Conservation (phyloP, 2,797 vertebrate genomes). For the Linurgus olivaceus region DNA sequence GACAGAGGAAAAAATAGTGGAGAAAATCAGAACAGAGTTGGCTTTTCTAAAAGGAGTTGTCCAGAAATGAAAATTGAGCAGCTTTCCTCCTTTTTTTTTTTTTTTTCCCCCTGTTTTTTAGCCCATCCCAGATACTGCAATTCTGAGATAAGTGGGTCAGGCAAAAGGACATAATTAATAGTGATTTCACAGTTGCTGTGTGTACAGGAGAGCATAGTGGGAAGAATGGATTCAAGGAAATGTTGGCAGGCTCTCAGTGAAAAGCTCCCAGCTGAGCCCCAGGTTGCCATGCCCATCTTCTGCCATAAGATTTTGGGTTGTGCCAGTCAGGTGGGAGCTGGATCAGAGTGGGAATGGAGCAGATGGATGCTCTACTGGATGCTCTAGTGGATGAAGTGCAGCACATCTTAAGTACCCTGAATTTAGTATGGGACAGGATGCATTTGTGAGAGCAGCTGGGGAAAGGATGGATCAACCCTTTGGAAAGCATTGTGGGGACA, state of each 20-base stretch:
- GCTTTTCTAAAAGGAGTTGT: slow-evolving; percentile 17
- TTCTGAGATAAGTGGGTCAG: slow-evolving; percentile 4
- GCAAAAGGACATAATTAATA: not conserved
- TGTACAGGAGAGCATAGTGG: not conserved
- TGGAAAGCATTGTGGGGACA: not conserved
- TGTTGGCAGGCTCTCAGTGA: not conserved
- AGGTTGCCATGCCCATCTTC: not conserved
- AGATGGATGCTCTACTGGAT: slow-evolving; percentile 3
- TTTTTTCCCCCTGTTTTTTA: not conserved
- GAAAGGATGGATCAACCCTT: not conserved
- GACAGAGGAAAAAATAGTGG: slow-evolving; percentile 51
- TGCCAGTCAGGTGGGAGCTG: slow-evolving; percentile 29
- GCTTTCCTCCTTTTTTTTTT: not conserved
- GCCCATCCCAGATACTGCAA: not conserved
- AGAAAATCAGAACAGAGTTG: slow-evolving; percentile 41
- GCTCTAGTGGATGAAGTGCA: not conserved
- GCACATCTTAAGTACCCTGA: not conserved
- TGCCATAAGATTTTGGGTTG: not conserved
- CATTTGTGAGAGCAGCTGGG: not conserved
- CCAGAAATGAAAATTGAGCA: not conserved
- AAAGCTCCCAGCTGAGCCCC: slow-evolving; percentile 2
- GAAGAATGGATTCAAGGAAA: not conserved
- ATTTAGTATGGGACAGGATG: not conserved
- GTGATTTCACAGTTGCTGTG: not conserved
- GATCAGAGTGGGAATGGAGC: not conserved